Base-by-base conservation (phyloP, 2,888 invertebrate genomes). In the Mythimna impura region DNA sequence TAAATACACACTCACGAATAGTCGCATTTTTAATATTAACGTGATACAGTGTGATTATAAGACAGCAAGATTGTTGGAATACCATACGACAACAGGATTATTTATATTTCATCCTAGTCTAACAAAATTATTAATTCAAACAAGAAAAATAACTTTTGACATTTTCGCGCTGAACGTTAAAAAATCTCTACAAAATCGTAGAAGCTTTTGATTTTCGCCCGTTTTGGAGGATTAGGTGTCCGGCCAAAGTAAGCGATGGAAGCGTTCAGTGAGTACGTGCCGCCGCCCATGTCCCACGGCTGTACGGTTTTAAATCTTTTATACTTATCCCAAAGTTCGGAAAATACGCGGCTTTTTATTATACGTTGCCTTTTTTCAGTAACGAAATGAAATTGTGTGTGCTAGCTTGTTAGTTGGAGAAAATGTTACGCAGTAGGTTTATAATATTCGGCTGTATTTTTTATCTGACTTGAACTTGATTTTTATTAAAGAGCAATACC, bases 271-370 rank as follows among this genome's bases (percentile, higher is more conserved):
- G 25, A 47, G 79, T 74, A 78, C 80, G 80, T 81, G 80, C 80
- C 82, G 62, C 43, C 67, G 67, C 22, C 60, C 60, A n/a, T 57
- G 66, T 69, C 79, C 68, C 30, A 10, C 60, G 79, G 80, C 74
- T 82, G 64, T 74, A 62, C 55, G 55, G 68, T 78, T 80, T 82
- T 81, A 82, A 78, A 82, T 78, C 74, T 82, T 74, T 66, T 82
- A 71, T 68, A 81, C 78, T 73, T 70, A 78, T 74, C 74, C 68
- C 43, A 22, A 30, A 63, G 36, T 60, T 43, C 43, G 50, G 64
- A 55, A 57, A 63, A 74, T 55, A 67, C 22, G 43, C 34, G 22
- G 22, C 12, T 61, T 79, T 57, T 66, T 79, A 66, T 63, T 54
- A 57, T 20, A 52, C 25, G 14, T 57, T 40, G 65, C n/a, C 61